phyloP scores from a whole-genome alignment of 2,888 invertebrate genomes.

The Scrobipalpa costella region DNA sequence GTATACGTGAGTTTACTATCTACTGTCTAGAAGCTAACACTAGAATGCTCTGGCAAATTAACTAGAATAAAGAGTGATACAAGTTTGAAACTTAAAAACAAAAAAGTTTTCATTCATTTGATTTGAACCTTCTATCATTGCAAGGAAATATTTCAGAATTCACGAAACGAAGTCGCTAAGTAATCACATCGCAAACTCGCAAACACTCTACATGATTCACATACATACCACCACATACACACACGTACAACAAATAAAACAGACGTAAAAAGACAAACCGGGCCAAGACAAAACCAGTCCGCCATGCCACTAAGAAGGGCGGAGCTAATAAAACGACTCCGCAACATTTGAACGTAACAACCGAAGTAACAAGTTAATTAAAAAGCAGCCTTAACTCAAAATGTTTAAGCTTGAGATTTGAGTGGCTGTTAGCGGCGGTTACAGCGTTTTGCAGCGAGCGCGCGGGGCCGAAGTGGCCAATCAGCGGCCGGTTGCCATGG shows the following conservation, averaged over 20 bases:
- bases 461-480: constrained; percentile 66
- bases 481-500: constrained; percentile 72
- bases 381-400: constrained; percentile 49
- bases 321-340: constrained; percentile 66
- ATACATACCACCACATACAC: constrained; percentile 18
- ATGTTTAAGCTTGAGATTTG: constrained; percentile 53
- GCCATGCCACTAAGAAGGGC: constrained; percentile 74
- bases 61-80: no score
- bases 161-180: constrained; percentile 1
- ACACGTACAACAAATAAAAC: constrained; percentile 46
- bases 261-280: constrained; percentile 63
- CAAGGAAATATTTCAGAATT: background rate
- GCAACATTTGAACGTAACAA: constrained; percentile 42
- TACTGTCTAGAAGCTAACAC: no score
- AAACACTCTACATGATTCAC: constrained; percentile 19
- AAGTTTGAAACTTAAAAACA: no score
- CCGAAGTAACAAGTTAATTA: constrained; percentile 37
- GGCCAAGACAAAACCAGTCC: constrained; percentile 60
- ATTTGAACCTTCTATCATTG: background rate
- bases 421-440: constrained; percentile 49
- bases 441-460: constrained; percentile 45
- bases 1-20: no score
- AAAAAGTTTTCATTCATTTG: no score
- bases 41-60: no score
- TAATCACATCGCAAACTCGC: constrained; percentile 9